These are phyloP conservation scores for Nemotelus nigrinus DNA, from an alignment of 2,888 invertebrate genomes.

Conservation along the genomic window DNA sequence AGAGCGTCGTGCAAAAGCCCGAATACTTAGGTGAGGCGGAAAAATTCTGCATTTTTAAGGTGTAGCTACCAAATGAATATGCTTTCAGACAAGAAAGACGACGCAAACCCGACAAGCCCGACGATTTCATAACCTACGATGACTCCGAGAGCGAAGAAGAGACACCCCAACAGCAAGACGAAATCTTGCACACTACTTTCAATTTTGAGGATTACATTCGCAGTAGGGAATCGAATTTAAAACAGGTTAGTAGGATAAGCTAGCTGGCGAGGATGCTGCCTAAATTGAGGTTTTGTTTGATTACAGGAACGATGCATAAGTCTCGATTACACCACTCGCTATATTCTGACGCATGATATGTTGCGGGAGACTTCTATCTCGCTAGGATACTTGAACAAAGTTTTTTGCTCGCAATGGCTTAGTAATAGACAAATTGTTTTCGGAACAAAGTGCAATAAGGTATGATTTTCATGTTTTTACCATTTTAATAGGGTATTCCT, in stretches of 20 bases:
- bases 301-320: conserved; percentile 71
- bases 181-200: conserved; percentile 80
- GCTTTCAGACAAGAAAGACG: conserved; percentile 72
- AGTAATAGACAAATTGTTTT: conserved; percentile 94
- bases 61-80: neutral
- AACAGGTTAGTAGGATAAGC: conserved; percentile 67
- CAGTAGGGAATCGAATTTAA: conserved; percentile 78
- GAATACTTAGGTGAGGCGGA: conserved; percentile 57
- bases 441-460: conserved; percentile 97
- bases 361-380: conserved; percentile 85
- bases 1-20: conserved; percentile 74
- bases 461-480: conserved; percentile 58
- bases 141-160: conserved; percentile 90
- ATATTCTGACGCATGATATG: conserved; percentile 90
- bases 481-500: neutral
- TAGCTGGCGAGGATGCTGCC: neutral
- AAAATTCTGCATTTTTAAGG: too few relatives aligned
- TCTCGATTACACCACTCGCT: conserved; percentile 83
- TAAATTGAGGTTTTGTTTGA: neutral
- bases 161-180: conserved; percentile 76
- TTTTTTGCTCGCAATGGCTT: conserved; percentile 96
- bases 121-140: conserved; percentile 90
- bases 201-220: conserved; percentile 88
- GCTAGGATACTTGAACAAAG: conserved; percentile 88
- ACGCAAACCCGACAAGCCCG: conserved; percentile 86